Evolutionary conservation across 1,140 invertebrate genomes (phyloP).

Genomic region (Meloidogyne chitwoodi): DNA sequence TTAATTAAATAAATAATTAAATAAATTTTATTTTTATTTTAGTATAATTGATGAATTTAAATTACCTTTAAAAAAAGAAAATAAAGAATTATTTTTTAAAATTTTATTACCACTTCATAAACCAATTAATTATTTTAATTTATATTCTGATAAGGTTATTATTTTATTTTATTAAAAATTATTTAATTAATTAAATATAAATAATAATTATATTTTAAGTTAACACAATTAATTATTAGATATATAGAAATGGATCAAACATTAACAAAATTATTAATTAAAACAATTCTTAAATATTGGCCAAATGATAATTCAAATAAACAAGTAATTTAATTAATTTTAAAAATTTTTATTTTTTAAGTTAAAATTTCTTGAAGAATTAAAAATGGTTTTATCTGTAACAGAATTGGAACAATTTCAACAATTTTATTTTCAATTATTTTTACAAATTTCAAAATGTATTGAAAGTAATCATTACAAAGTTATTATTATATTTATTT

Average conservation of each 20-base stretch:
- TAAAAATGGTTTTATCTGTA: not conserved
- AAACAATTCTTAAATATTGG: conserved; percentile 4
- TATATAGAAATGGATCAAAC: conserved; percentile 1
- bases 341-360: not conserved
- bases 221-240: not conserved
- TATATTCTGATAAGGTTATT: not conserved
- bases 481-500: not conserved
- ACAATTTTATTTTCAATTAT: not conserved
- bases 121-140: not conserved
- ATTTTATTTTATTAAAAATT: not conserved
- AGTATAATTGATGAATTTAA: conserved; percentile 12
- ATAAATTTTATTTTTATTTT: not conserved
- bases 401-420: not conserved
- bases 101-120: conserved; percentile 15
- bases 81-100: conserved; percentile 2
- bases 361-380: conserved; percentile 6
- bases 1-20: too few species aligned
- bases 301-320: conserved; percentile 1
- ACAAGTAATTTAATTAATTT: not conserved
- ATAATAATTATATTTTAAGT: not conserved
- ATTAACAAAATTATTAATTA: not conserved
- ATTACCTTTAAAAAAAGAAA: conserved; percentile 1
- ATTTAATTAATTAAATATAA: not conserved
- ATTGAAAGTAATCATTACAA: conserved; percentile 5
- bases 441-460: conserved; percentile 7